A percentile compares a stretch with the other conserved stretches of the same genome.
phyloP scores from a whole-genome alignment of 2,888 invertebrate species.

The Cantharis lateralis region DNA sequence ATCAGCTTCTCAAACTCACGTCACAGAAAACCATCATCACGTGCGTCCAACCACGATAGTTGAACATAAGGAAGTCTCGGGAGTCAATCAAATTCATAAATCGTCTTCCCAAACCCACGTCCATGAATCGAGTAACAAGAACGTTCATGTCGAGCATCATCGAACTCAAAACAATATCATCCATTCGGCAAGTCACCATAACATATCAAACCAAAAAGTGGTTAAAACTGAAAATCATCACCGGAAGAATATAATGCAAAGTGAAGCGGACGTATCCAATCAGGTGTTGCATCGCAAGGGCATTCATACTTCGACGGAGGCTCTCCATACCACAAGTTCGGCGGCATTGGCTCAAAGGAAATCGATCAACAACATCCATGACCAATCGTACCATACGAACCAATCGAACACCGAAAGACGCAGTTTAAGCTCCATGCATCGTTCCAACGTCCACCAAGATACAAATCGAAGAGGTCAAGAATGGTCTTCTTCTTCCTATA shows the following conservation, averaged over 20 bases:
- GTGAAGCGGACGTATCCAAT: constrained; percentile 75
- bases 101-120: constrained; percentile 51
- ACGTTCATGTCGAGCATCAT: constrained; percentile 29
- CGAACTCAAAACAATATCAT: constrained; percentile 35
- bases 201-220: constrained; percentile 30
- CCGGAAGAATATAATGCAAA: constrained; percentile 74
- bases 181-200: constrained; percentile 37
- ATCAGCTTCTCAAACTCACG: constrained; percentile 48
- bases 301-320: constrained; percentile 69
- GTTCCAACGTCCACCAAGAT: constrained; percentile 62
- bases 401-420: constrained; percentile 70
- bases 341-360: constrained; percentile 80
- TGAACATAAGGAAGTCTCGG: constrained; percentile 12
- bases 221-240: constrained; percentile 58
- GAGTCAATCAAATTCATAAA: constrained; percentile 46
- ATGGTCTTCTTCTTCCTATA: constrained; percentile 55
- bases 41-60: constrained; percentile 43
- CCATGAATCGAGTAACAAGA: constrained; percentile 38
- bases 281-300: constrained; percentile 79
- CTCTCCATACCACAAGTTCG: constrained; percentile 72
- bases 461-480: constrained; percentile 62
- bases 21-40: constrained; percentile 41
- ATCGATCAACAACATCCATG: constrained; percentile 78
- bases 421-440: constrained; percentile 79
- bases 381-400: constrained; percentile 70